Evolutionary conservation across 1,140 invertebrate genomes (phyloP), one percentile per base, ranked within the genome.

Genomic region (Cydia strobilella): DNA sequence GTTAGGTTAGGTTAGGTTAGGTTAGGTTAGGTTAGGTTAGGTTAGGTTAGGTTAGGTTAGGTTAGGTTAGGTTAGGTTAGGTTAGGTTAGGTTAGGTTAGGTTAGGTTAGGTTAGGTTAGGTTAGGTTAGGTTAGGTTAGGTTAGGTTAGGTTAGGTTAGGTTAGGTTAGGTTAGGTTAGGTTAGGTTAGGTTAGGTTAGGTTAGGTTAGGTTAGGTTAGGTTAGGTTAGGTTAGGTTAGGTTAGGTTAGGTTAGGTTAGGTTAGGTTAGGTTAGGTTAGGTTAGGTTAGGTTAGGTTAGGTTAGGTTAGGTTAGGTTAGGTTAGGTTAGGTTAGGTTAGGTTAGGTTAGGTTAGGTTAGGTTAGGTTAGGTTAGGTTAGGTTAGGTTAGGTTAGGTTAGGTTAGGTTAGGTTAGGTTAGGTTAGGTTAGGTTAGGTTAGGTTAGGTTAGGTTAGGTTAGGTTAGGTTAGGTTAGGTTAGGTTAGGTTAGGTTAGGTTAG

Each of bases 401-500:
- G 39, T 71, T 71, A 42, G 66, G 39, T 31, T 42, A 35, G 66
- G 39, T 42, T 71, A 35, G 66, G 66, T 35, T 71, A 45, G 48
- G 72, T 59, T 39, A 25, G 72, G 25, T 27, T 51, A 27, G 35
- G 25, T 39, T 31, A 72, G 27, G 63, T 45, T 45, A 71, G 62
- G 15, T 76, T 51, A 54, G 73, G 75, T 76, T 74, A 54, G 75
- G 45, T 76, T 51, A 75, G 76, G 54, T 77, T 62, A 76, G 75
- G 74, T 77, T 62, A 77, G 74, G 74, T 76, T 62, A 77, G 76
- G 62, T 77, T 74, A 76, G 75, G 75, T 77, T 75, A 77, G 76
- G 48, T 77, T 75, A 77, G 75, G 75, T 77, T 75, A 51, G 76
- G 75, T 77, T 75, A 77, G 76, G 63, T 77, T 75, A 77, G 76